A percentile compares a stretch with the other conserved stretches of the same genome.
Evolutionary conservation across 2,797 vertebrate genomes (phyloP).

Genomic region (Sardinella longiceps): DNA sequence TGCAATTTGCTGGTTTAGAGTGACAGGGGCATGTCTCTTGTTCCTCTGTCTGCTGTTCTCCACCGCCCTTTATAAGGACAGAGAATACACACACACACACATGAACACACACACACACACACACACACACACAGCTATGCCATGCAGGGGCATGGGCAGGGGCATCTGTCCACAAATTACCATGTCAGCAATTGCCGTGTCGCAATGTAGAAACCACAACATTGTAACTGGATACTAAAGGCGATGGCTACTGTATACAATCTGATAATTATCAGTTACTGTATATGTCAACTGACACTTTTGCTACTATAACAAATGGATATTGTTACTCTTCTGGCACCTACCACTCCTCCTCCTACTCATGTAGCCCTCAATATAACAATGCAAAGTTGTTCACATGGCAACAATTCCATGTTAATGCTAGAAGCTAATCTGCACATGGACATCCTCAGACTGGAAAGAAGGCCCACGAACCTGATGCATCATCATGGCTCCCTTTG

Average conservation of each 20-base stretch:
- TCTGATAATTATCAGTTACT: conserved; percentile 7
- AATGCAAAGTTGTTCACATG: background rate
- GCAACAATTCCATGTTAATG: background rate
- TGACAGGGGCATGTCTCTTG: conserved; percentile 35
- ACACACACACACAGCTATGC: background rate
- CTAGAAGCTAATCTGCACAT: background rate
- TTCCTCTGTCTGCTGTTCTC: background rate
- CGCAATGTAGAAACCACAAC: background rate
- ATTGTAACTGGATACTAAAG: background rate
- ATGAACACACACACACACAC: too few species aligned
- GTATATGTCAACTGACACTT: conserved; percentile 1
- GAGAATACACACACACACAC: conserved; percentile 13
- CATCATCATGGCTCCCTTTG: too few species aligned
- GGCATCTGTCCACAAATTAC: background rate
- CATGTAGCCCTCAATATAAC: background rate
- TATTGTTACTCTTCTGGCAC: conserved; percentile 13
- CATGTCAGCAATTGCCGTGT: background rate
- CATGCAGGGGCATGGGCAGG: too few species aligned
- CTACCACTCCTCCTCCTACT: too few species aligned
- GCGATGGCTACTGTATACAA: background rate
- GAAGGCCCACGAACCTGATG: background rate
- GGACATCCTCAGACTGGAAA: background rate
- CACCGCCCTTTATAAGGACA: background rate
- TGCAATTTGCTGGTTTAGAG: conserved; percentile 47
- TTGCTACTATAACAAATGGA: background rate